phyloP scores from a whole-genome alignment of 2,797 vertebrate genomes.

The Pagetopsis macropterus region DNA sequence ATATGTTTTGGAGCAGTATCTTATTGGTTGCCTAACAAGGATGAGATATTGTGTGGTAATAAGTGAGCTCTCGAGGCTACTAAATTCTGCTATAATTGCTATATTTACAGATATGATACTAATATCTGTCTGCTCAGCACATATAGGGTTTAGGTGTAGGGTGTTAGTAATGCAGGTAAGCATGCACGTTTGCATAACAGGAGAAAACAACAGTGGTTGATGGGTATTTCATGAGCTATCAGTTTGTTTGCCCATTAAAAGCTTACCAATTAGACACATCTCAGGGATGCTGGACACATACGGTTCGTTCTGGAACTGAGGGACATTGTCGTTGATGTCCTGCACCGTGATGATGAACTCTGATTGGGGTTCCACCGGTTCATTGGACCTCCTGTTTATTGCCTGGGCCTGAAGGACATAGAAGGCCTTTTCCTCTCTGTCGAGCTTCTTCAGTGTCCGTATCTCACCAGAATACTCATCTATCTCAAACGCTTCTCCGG shows the following conservation, averaged over 20 bases:
- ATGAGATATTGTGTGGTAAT: no score
- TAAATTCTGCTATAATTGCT: no score
- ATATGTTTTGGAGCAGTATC: no score
- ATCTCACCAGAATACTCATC: slow-evolving; percentile 87
- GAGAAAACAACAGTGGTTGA: no score
- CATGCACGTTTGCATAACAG: no score
- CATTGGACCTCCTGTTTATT: slow-evolving; percentile 82
- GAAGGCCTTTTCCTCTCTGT: slow-evolving; percentile 90
- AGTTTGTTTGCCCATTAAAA: neutral
- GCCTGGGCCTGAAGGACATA: slow-evolving; percentile 90
- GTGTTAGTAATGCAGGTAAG: no score
- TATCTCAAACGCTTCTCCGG: slow-evolving; percentile 87
- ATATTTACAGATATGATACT: no score
- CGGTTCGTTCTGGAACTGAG: slow-evolving; percentile 91
- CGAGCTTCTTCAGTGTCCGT: slow-evolving; percentile 84
- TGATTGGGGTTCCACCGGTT: slow-evolving; percentile 89
- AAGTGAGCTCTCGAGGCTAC: no score
- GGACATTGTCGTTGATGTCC: slow-evolving; percentile 94
- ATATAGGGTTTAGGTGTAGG: neutral
- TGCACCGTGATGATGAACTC: slow-evolving; percentile 93
- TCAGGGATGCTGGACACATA: slow-evolving; percentile 92
- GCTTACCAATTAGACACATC: slow-evolving; percentile 92
- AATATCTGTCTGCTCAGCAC: no score
- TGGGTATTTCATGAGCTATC: no score
- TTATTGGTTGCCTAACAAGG: no score